Base-by-base conservation (phyloP, 2,113 vertebrate species). In the Misgurnus anguillicaudatus region DNA sequence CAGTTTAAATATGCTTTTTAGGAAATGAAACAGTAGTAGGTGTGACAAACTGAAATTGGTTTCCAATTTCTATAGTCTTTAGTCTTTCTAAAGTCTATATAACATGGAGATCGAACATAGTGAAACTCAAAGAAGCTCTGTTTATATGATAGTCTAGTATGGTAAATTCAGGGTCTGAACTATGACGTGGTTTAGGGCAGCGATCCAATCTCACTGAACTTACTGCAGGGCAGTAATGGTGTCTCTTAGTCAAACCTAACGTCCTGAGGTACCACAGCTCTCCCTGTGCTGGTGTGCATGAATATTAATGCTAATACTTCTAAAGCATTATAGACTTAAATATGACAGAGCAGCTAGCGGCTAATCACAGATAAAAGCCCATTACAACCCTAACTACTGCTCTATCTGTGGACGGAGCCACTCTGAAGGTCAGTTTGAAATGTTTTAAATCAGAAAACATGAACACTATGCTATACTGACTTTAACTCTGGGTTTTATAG, bases 371-470 rank as follows among this genome's bases (percentile, higher is more conserved):
- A 90, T 92, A 92, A 93, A 93, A 93, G 89, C 87, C 89, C 87
- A 92, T 93, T 92, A 92, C 86, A 84, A 82, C 86, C 88, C 84
- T 85, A 90, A 89, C 90, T 79, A 84, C 75, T 84, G 31, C 81
- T 78, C 79, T 82, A 79, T 89, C 90, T 88, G 86, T 84, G 55
- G 89, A 89, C 90, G 89, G 89, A 88, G 86, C 88, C 87, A 84
- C 90, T 91, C 89, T 87, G 81, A 84, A 90, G 91, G 93, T 94
- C 91, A 92, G 90, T 89, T 90, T 90, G 86, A 92, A 92, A 91
- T 90, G 90, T 91, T 92, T 91, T 87, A 87, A 90, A 89, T 87
- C 88, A 85, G 87, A 87, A 90, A 91, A 90, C 88, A 86, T 87
- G 88, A 87, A 92, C 88, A 91, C 83, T 88, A 88, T 88, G 86